Base-by-base conservation (phyloP, 2,888 invertebrate genomes). In the Melinaea marsaeus region DNA sequence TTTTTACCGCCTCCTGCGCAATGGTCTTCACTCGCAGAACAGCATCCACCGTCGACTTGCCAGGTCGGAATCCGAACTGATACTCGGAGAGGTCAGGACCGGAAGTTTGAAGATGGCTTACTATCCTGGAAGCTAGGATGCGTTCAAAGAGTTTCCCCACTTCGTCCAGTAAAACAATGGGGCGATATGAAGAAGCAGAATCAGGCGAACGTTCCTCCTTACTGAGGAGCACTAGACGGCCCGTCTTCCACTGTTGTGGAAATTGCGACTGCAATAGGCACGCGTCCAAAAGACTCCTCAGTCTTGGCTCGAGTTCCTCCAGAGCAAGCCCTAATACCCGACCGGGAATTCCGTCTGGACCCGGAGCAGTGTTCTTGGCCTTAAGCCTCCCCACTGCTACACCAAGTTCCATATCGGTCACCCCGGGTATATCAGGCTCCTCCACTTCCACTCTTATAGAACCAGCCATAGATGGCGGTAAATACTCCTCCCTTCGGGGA, bases 141-240 rank as follows among this genome's bases (percentile, higher is more conserved):
- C 68, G 47, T 46, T 72, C 72, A 45, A 72, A 68, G 0, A 71
- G 33, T 54, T 73, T 73, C 2, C 67, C 66, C 1, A 48, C 55
- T 58, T 72, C 70, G 13, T 69, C 67, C 42, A 71, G 61, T 13
- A 72, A 13, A 6, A 65, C 63, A 11, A 70, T 69, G 2, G 70
- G 69, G 0, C 69, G 63, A 35, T 66, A 71, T 1, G 66, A 67
- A 0, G 65, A 65, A 3, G 68, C 66, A 4, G 63, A 65, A 1
- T 65, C 65, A 0, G 32, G 13, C 0, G 63, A 35, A 7, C 63
- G 61, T 0, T 65, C 69, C 0, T 62, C 57, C 51, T 71, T 65
- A 2, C 65, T 63, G 13, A 69, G 11, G n/a, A 69, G 66, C 4
- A 65, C 60, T 37, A 70, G 22, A 13, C 54, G 66, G 5, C 63